A percentile compares a stretch with the other conserved stretches of the same genome.
These are phyloP conservation scores for Acrossocheilus fasciatus DNA, from an alignment of 2,797 vertebrate genomes.

Conservation along the genomic window DNA sequence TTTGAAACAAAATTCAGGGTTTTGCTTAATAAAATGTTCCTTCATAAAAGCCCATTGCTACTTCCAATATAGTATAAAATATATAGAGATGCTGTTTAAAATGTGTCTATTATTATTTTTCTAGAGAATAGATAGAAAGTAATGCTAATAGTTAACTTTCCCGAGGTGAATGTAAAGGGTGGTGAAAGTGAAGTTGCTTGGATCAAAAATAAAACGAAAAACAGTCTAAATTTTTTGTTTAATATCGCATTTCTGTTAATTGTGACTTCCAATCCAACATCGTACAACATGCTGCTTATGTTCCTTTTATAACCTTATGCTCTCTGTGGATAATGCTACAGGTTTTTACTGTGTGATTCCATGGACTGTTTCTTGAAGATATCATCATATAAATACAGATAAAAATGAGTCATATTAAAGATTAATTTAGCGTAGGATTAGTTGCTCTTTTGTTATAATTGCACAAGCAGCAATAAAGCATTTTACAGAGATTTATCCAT, in stretches of 20 bases:
- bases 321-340: background rate
- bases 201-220: background rate
- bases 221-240: background rate
- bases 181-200: background rate
- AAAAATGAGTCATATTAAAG: background rate
- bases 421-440: background rate
- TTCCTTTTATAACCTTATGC: background rate
- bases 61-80: background rate
- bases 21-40: background rate
- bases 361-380: background rate
- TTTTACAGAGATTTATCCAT: background rate
- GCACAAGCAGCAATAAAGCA: background rate
- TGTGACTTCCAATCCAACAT: background rate
- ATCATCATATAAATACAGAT: background rate
- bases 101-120: background rate
- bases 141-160: no score
- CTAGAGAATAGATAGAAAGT: background rate
- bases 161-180: background rate
- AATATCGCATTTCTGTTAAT: background rate
- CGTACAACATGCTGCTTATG: background rate
- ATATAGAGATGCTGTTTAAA: background rate
- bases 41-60: background rate
- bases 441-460: background rate
- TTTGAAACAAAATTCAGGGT: background rate
- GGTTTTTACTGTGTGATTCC: background rate